phyloP scores from a whole-genome alignment of 2,113 vertebrate genomes.

The Malurus cyaneus region DNA sequence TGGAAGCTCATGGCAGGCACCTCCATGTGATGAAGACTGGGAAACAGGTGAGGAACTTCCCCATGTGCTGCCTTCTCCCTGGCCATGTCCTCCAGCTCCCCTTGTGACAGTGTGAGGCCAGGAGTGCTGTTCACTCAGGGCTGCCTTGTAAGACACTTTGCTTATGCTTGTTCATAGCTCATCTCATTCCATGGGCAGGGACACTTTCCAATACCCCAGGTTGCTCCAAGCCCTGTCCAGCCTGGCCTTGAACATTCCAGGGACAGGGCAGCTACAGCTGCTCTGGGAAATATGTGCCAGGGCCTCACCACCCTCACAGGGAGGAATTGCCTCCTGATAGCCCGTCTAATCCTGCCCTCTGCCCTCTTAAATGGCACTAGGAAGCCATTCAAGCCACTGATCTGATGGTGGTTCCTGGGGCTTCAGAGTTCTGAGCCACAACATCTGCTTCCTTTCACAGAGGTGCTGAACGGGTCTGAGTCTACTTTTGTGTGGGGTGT shows the following conservation, averaged over 20 bases:
- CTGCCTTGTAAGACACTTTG: background rate
- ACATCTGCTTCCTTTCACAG: background rate
- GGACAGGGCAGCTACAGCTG: background rate
- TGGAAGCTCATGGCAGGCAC: constrained; percentile 14
- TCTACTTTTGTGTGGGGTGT: constrained; percentile 20
- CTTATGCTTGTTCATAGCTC: background rate
- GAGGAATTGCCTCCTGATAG: accelerated
- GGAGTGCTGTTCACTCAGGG: background rate
- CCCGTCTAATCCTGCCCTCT: background rate
- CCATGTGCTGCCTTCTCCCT: background rate
- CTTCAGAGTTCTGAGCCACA: background rate
- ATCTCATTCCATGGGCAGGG: background rate
- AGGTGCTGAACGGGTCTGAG: background rate
- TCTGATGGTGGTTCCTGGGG: background rate
- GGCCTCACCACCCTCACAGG: accelerated
- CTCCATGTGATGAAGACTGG: constrained; percentile 48
- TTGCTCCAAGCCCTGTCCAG: accelerated
- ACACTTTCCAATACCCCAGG: background rate
- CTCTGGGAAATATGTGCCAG: background rate
- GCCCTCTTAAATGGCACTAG: background rate
- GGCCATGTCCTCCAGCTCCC: background rate
- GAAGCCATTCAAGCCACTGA: background rate
- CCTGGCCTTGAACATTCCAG: background rate
- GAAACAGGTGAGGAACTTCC: constrained; percentile 27
- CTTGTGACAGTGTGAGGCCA: background rate